A percentile compares a stretch with the other conserved stretches of the same genome.
Conservation (phyloP, 2,797 vertebrate species). For the Smutsia temminckii region DNA sequence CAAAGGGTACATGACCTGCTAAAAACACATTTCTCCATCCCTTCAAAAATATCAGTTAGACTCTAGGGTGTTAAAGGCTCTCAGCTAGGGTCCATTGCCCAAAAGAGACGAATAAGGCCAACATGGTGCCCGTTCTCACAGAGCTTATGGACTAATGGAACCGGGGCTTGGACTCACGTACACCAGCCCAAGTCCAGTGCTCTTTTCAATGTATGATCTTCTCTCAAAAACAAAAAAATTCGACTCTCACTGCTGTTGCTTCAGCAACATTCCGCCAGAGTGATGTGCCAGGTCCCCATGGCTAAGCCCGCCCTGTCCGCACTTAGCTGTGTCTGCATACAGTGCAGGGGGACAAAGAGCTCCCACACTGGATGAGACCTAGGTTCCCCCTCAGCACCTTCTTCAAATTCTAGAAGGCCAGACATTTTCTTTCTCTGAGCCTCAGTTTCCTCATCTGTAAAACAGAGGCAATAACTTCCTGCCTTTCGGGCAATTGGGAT, state of each 20-base stretch:
- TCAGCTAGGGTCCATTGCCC: background rate
- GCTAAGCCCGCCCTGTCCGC: background rate
- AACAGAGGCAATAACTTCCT: background rate
- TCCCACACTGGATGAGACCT: background rate
- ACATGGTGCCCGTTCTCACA: fast-evolving
- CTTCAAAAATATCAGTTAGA: background rate
- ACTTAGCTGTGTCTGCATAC: background rate
- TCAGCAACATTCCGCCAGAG: background rate
- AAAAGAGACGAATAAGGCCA: background rate
- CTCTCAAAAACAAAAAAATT: background rate
- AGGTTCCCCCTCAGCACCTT: background rate
- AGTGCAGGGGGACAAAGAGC: background rate
- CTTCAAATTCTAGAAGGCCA: background rate
- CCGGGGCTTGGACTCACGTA: background rate
- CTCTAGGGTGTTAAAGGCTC: background rate
- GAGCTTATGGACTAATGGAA: background rate
- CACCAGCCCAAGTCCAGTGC: background rate
- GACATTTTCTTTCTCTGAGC: background rate
- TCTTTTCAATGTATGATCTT: background rate
- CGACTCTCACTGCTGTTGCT: background rate
- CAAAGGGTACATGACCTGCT: background rate
- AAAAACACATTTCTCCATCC: background rate
- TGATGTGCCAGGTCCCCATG: background rate
- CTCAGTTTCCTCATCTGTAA: conserved; percentile 20
- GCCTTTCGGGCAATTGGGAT: background rate